Base-by-base conservation (phyloP, 1,140 invertebrate genomes). In the Papilio polyxenes region DNA sequence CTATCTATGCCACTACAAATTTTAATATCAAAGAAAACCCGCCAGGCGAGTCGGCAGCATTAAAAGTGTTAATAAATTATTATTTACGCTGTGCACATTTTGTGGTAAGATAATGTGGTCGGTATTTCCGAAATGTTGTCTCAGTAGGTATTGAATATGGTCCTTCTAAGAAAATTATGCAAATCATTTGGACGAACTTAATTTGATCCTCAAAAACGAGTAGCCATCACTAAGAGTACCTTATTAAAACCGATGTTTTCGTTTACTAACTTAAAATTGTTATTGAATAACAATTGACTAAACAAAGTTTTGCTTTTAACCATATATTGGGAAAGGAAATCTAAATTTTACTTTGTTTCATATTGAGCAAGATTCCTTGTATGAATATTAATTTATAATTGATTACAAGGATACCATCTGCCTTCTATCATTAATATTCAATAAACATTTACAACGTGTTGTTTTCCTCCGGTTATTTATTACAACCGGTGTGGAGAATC, bases 341-440 rank as follows among this genome's bases (percentile, higher is more conserved):
- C 5, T 72, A 13, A 72, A 15, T 15, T 31, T 40, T 15, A 37
- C 5, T 31, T n/a, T 62, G 31, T 13, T 37, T 72, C 3, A 37
- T 6, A 15, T 37, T 40, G 5, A 72, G 15, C 31, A 72, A 72
- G 13, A 40, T 15, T 72, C 11, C 31, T 37, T 40, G 31, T 23
- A 59, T 56, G 37, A 62, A 23, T 37, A 79, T 79, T 40, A 56
- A 79, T 59, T 59, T 59, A 59, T 59, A 79, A 79, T 79, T 78
- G 37, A 59, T 79, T 59, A 62, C 53, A 79, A 59, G 53, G 37
- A 79, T 77, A 59, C 76, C 51, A 62, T 72, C 76, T 79, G 51
- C 76, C 7, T 62, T 62, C 13, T 59, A 79, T 44, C 51, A 79
- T 79, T 79, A 79, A 79, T 79, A 79, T 79, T 79, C 76, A 79